phyloP scores from a whole-genome alignment of 2,113 vertebrate genomes.

The Acrocephalus kingi region DNA sequence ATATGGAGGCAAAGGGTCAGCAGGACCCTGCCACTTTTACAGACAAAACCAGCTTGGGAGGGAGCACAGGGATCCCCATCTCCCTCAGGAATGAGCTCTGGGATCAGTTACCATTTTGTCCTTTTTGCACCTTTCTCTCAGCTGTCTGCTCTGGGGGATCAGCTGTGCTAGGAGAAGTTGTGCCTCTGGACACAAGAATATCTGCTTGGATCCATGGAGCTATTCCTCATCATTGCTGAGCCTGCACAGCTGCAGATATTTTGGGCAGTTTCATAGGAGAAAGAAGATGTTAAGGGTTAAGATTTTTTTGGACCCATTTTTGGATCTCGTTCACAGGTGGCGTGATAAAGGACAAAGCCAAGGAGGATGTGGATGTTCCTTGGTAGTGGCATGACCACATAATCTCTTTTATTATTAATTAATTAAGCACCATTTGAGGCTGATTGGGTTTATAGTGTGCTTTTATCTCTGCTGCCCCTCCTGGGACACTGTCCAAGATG shows the following conservation, averaged over 20 bases:
- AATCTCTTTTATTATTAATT: not conserved
- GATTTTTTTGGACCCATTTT: fast-evolving
- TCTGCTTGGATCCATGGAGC: no score
- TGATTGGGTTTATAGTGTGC: not conserved
- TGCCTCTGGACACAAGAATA: not conserved
- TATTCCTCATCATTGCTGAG: fast-evolving
- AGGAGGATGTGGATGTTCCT: not conserved
- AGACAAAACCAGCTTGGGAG: fast-evolving
- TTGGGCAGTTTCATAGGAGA: not conserved
- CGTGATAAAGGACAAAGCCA: fast-evolving
- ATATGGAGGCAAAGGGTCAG: not conserved
- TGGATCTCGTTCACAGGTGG: not conserved
- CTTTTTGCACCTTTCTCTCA: not conserved
- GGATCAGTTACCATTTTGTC: not conserved
- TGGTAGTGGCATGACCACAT: not conserved
- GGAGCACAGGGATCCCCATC: not conserved
- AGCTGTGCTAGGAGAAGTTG: not conserved
- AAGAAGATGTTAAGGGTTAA: not conserved
- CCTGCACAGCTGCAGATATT: not conserved
- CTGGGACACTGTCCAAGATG: not conserved
- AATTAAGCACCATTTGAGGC: not conserved
- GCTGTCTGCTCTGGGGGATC: not conserved
- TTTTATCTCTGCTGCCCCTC: not conserved
- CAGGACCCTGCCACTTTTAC: not conserved
- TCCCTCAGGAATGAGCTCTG: not conserved